These are phyloP conservation scores for Polydrusus pterygomalis DNA, from an alignment of 2,888 invertebrate genomes.

Conservation along the genomic window DNA sequence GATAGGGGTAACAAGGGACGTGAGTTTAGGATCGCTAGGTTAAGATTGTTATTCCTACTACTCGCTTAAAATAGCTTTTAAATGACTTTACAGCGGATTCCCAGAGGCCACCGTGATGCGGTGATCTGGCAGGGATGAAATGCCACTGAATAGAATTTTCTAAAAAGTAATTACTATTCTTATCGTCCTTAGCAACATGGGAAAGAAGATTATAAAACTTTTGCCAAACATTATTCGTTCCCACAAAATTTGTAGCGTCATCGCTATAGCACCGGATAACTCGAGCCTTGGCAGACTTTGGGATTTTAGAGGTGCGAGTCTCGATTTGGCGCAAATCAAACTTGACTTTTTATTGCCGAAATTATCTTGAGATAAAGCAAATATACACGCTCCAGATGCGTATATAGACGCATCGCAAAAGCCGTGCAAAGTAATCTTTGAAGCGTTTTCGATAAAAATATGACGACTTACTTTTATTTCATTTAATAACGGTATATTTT, in stretches of 20 bases:
- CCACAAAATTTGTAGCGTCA: constrained; percentile 23
- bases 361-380: too few relatives aligned
- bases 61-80: constrained; percentile 28
- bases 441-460: too few relatives aligned
- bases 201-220: not conserved
- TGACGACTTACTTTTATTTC: too few relatives aligned
- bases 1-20: constrained; percentile 57
- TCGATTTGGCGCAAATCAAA: too few relatives aligned
- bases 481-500: too few relatives aligned
- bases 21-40: constrained; percentile 60
- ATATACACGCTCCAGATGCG: too few relatives aligned
- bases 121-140: constrained; percentile 38
- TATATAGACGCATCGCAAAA: too few relatives aligned
- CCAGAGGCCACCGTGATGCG: constrained; percentile 38
- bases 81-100: constrained; percentile 33
- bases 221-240: constrained; percentile 3
- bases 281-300: too few relatives aligned
- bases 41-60: constrained; percentile 10
- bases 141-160: constrained; percentile 37
- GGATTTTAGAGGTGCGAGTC: too few relatives aligned
- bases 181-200: not conserved
- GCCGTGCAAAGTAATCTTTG: too few relatives aligned
- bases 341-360: too few relatives aligned
- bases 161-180: constrained; percentile 19
- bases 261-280: constrained; percentile 12